phyloP scores from a whole-genome alignment of 2,113 vertebrate species.

The Xiphophorus maculatus region DNA sequence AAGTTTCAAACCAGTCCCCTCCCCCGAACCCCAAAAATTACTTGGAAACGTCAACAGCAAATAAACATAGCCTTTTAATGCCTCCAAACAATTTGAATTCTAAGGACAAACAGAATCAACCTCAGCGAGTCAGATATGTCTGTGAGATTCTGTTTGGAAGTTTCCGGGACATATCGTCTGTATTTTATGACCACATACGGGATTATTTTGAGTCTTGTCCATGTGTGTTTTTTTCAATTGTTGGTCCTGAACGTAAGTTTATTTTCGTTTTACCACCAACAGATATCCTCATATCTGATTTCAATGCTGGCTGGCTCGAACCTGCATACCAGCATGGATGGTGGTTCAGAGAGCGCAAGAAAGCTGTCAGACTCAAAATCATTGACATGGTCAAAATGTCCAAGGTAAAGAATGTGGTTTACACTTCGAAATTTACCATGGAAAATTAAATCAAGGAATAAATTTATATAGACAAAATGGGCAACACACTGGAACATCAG shows the following conservation, averaged over 20 bases:
- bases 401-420: not conserved
- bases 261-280: conserved; percentile 30
- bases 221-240: conserved; percentile 26
- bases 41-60: conserved; percentile 69
- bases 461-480: not conserved
- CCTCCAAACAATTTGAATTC: conserved; percentile 42
- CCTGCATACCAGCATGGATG: conserved; percentile 21
- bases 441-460: conserved; percentile 6
- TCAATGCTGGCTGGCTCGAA: conserved; percentile 12
- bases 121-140: conserved; percentile 30
- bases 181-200: conserved; percentile 33
- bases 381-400: conserved; percentile 14
- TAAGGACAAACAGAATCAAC: conserved; percentile 52
- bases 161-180: conserved; percentile 28
- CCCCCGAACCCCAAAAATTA: conserved; percentile 50
- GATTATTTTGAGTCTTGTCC: conserved; percentile 35
- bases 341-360: conserved; percentile 7
- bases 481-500: not conserved
- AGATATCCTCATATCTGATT: conserved; percentile 39
- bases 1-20: conserved; percentile 47
- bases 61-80: conserved; percentile 68
- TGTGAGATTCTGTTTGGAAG: conserved; percentile 24
- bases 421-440: not conserved
- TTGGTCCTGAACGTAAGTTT: conserved; percentile 23
- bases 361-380: not conserved